These are phyloP conservation scores for Coptodon rendalli DNA, from an alignment of 2,113 vertebrate genomes.

Conservation along the genomic window DNA sequence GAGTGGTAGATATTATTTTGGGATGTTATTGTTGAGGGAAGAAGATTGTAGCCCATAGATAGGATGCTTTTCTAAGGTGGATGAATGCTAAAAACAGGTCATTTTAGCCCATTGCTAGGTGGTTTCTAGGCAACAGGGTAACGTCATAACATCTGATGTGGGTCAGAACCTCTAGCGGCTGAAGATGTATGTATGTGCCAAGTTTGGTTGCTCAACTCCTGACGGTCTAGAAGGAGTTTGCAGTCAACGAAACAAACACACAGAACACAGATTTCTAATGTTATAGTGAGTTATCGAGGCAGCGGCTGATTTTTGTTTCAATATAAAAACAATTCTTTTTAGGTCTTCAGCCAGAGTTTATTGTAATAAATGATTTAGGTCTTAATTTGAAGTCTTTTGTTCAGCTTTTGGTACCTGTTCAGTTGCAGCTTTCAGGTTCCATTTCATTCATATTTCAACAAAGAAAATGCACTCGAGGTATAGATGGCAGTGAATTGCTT, in stretches of 20 bases:
- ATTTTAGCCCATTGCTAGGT: neutral
- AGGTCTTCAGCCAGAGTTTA: neutral
- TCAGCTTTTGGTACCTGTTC: neutral
- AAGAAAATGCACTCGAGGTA: neutral
- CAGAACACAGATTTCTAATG: neutral
- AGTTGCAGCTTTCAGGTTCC: neutral
- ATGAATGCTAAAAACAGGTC: neutral
- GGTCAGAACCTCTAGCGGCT: neutral
- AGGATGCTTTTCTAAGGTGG: neutral
- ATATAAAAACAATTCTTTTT: accelerated
- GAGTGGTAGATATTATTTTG: neutral
- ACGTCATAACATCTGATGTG: neutral
- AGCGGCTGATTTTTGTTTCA: neutral
- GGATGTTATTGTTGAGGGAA: neutral
- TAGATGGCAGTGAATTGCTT: neutral
- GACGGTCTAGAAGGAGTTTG: neutral
- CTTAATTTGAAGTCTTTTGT: neutral
- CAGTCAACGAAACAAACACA: neutral
- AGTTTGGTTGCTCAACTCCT: neutral
- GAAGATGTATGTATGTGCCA: neutral
- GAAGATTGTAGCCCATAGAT: neutral
- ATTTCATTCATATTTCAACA: neutral
- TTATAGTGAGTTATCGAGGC: neutral
- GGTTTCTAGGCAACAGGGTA: neutral
- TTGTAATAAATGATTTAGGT: neutral